Percentiles rank a stretch among this genome's conserved stretches.
Conservation (phyloP, 1,140 invertebrate genomes). For the Grapholita molesta region DNA sequence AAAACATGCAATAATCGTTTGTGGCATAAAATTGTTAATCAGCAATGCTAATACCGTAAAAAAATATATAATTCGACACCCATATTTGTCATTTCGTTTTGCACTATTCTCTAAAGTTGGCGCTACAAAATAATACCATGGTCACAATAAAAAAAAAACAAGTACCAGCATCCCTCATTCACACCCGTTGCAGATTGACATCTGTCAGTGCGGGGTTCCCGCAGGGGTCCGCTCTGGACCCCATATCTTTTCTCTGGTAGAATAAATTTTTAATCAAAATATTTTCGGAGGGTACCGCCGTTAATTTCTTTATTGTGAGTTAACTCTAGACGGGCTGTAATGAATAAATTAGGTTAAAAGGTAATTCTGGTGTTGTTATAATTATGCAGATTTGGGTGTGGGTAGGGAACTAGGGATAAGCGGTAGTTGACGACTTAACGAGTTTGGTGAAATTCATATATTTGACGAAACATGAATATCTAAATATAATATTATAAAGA, state of each 20-base stretch:
- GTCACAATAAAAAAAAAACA: constrained; percentile 8
- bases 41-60: neutral
- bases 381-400: constrained; percentile 9
- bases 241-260: constrained; percentile 48
- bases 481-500: too few species aligned
- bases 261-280: constrained; percentile 75
- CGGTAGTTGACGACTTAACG: neutral
- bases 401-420: neutral
- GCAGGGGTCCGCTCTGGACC: constrained; percentile 42
- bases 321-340: constrained; percentile 50
- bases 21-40: neutral
- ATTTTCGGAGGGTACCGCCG: constrained; percentile 54
- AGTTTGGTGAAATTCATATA: neutral
- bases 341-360: constrained; percentile 52
- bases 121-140: neutral
- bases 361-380: neutral
- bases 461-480: too few species aligned
- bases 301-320: constrained; percentile 69
- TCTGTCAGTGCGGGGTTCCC: constrained; percentile 47
- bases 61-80: neutral
- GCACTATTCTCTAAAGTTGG: constrained; percentile 31
- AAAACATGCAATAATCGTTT: too few species aligned
- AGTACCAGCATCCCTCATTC: constrained; percentile 33
- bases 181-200: constrained; percentile 58
- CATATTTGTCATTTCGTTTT: neutral